Evolutionary conservation across 2,113 vertebrate genomes (phyloP), one percentile per base, ranked within the genome.

Genomic region (Arenaria interpres): DNA sequence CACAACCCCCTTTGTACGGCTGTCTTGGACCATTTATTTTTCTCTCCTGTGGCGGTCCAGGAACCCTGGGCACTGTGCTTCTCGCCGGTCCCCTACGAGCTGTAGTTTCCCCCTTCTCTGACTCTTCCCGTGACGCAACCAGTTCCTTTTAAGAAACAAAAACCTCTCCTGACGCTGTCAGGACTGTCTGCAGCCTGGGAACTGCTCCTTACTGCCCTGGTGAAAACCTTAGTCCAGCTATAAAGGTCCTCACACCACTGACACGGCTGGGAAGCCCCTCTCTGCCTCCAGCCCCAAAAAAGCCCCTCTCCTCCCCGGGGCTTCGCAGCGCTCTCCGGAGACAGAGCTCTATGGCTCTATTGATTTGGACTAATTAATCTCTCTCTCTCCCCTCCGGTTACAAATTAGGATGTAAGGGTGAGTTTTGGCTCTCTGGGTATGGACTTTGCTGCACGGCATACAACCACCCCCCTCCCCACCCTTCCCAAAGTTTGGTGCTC

Each of bases 221-320:
- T 98, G 94, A 88, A 96, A 97, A 96, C 22, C 88, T 97, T 95
- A 93, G 94, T 79, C 97, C 95, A 96, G 97, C 81, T 90, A 95
- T 97, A 79, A 89, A 80, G 97, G 97, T 97, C 95, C 90, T 96
- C 87, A 96, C 33, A 0, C 37, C 90, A 95, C 97, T n/a, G 9
- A 95, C 97, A 88, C 5, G 67, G 94, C 95, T 86, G 63, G 81
- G 69, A 95, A 73, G 68, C 72, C 24, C 39, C 75, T 93, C 41
- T 92, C 86, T 90, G 91, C 89, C 89, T 90, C 96, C 93, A 95
- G 82, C 90, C 77, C 67, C 66, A 9, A 41, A 67, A 94, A 72
- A 82, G 37, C 82, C 88, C 94, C 95, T 60, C 45, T 67, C 35
- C 28, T 76, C 78, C 82, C 59, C 0, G 32, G 90, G 82, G 90